Evolutionary conservation across 2,888 invertebrate genomes (phyloP).

Genomic region (Eupithecia pulchellata): DNA sequence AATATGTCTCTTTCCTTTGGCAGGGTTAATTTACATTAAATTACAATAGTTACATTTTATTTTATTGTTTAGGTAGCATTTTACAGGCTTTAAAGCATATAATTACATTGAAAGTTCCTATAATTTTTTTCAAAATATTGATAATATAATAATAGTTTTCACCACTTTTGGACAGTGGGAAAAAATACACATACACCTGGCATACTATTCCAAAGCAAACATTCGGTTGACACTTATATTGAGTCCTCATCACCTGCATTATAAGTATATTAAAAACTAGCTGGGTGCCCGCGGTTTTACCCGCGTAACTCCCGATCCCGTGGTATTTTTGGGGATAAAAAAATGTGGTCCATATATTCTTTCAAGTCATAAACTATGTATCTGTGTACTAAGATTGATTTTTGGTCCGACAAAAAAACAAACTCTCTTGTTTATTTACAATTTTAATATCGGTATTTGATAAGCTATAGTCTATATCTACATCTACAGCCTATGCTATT

Average conservation of each 20-base stretch:
- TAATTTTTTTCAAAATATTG: neutral
- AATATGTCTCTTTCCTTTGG: conserved; percentile 41
- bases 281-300: too few species aligned
- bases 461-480: too few species aligned
- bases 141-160: too few species aligned
- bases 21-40: conserved; percentile 18
- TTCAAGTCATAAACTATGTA: too few species aligned
- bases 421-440: neutral
- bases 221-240: too few species aligned
- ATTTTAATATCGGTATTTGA: neutral
- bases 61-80: neutral
- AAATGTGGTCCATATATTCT: too few species aligned
- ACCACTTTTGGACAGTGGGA: neutral
- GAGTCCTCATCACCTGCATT: too few species aligned
- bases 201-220: too few species aligned
- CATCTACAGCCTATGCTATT: neutral
- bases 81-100: neutral
- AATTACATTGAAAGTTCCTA: neutral
- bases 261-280: too few species aligned
- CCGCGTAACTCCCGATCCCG: too few species aligned
- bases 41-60: conserved; percentile 6
- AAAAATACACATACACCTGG: neutral
- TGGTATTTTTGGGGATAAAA: too few species aligned
- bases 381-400: too few species aligned
- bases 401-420: neutral